A percentile compares a stretch with the other conserved stretches of the same genome.
phyloP scores from a whole-genome alignment of 2,113 vertebrate genomes.

The Dicerorhinus sumatrensis region DNA sequence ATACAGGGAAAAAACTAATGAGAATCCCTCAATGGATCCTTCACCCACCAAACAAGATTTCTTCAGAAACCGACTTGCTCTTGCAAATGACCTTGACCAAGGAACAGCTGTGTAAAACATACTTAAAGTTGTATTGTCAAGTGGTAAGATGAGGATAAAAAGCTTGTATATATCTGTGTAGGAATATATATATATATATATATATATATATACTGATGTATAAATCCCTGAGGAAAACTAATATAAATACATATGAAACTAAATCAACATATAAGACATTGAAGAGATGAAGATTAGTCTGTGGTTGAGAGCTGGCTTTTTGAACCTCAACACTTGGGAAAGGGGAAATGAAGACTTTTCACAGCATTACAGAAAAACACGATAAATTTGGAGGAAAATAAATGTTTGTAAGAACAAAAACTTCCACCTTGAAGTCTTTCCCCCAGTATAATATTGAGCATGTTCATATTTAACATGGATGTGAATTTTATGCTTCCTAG shows the following conservation, averaged over 20 bases:
- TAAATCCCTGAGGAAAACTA: slow-evolving; percentile 73
- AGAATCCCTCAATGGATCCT: slow-evolving; percentile 88
- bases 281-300: slow-evolving; percentile 76
- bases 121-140: slow-evolving; percentile 82
- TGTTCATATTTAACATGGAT: slow-evolving; percentile 67
- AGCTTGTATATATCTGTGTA: slow-evolving; percentile 78
- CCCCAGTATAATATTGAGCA: slow-evolving; percentile 54
- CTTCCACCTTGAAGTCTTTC: slow-evolving; percentile 77
- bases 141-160: slow-evolving; percentile 80
- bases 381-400: slow-evolving; percentile 80
- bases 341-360: slow-evolving; percentile 73
- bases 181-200: slow-evolving; percentile 66
- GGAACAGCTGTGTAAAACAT: slow-evolving; percentile 92
- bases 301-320: slow-evolving; percentile 72
- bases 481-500: slow-evolving; percentile 68
- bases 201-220: slow-evolving; percentile 74
- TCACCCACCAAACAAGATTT: slow-evolving; percentile 88
- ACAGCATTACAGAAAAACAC: slow-evolving; percentile 65
- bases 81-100: slow-evolving; percentile 88
- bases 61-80: slow-evolving; percentile 86
- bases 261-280: slow-evolving; percentile 68
- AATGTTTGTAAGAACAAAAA: slow-evolving; percentile 78
- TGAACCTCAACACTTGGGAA: slow-evolving; percentile 62
- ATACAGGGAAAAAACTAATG: slow-evolving; percentile 90
- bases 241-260: slow-evolving; percentile 77